phyloP scores from a whole-genome alignment of 2,113 vertebrate species.

The Spilogale gracilis region DNA sequence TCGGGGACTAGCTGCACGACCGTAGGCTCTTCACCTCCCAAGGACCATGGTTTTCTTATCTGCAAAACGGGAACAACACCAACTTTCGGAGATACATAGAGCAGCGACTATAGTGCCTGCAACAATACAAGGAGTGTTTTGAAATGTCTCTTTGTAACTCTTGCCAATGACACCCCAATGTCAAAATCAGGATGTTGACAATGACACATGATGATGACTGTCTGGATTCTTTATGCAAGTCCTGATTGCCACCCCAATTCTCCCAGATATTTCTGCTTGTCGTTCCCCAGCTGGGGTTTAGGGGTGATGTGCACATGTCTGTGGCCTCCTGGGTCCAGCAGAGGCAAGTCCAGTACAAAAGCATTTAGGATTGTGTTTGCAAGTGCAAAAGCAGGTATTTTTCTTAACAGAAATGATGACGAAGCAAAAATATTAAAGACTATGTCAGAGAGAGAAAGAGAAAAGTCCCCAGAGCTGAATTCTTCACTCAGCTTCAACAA shows the following conservation, averaged over 20 bases:
- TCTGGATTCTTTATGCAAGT: neutral
- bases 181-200: too few relatives aligned
- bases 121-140: neutral
- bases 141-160: too few relatives aligned
- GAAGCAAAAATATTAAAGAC: neutral
- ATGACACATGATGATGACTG: accelerated
- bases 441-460: neutral
- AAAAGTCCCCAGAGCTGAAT: neutral
- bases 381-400: constrained; percentile 31
- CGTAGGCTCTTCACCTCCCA: neutral
- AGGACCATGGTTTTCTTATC: neutral
- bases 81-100: neutral
- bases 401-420: constrained; percentile 46
- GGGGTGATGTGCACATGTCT: neutral
- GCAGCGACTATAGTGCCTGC: neutral
- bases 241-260: neutral
- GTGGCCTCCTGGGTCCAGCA: neutral
- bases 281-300: neutral
- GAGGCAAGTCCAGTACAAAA: neutral
- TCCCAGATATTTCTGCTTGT: neutral
- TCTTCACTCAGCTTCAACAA: neutral
- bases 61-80: neutral
- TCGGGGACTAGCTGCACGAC: accelerated
- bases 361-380: neutral
- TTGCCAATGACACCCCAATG: too few relatives aligned